Conservation (phyloP, 35 echinoderm and acorn worm genomes). For the Heliocidaris tuberculata region DNA sequence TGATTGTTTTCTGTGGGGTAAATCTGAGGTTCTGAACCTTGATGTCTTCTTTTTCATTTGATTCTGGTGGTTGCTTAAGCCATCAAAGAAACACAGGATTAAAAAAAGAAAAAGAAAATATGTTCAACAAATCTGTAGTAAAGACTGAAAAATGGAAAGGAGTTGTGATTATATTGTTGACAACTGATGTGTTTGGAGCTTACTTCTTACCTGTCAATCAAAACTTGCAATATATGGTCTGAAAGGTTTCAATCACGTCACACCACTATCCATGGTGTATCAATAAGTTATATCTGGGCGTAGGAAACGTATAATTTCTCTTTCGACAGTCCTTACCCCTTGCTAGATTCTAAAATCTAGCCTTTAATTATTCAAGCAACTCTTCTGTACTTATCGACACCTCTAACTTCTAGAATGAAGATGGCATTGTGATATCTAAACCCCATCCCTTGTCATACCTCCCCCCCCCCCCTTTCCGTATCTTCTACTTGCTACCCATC, state of each 20-base stretch:
- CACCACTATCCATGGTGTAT: not conserved
- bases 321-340: not conserved
- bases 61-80: not conserved
- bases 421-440: not conserved
- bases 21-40: not conserved
- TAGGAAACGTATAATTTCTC: not conserved
- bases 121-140: not conserved
- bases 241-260: not conserved
- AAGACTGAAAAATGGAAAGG: too few relatives aligned
- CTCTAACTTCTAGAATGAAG: too few relatives aligned
- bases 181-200: not conserved
- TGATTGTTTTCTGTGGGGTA: too few relatives aligned
- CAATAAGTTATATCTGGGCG: not conserved
- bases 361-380: not conserved
- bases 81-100: not conserved
- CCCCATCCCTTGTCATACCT: not conserved
- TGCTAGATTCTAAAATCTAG: not conserved
- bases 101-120: not conserved
- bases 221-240: not conserved
- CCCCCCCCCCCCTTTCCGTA: not conserved
- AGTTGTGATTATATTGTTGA: not conserved
- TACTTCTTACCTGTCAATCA: too few relatives aligned
- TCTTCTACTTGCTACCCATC: not conserved
- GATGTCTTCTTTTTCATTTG: too few relatives aligned
- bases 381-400: too few relatives aligned